Base-by-base conservation (phyloP, 2,113 vertebrate genomes). In the Podarcis raffonei region DNA sequence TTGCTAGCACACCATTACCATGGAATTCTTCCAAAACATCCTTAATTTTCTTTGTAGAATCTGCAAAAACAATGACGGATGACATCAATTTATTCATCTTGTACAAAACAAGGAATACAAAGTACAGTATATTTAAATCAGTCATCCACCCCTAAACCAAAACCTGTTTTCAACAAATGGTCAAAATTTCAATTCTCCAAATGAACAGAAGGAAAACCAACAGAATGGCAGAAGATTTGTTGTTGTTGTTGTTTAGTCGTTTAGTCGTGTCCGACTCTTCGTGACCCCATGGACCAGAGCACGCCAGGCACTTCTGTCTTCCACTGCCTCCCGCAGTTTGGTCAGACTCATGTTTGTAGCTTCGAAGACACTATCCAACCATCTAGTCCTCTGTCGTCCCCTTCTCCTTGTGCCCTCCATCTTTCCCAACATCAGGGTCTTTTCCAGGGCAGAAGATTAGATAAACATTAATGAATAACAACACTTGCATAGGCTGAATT, bases 11-110 rank as follows among this genome's bases (percentile, higher is more conserved):
- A 35, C 98, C 98, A 94, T 97, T 97, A 93, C 98, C 98, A 94
- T 99, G 98, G 96, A 99, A 99, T 96, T 99, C 98, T 97, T 98
- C 98, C 91, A 99, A 96, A 93, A 99, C 98, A 92, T 99, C 98
- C 90, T 98, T 98, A 94, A 99, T 97, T 97, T 98, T 99, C 97
- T 99, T 99, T 84, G 97, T 98, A 16, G 98, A 98, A 97, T 99
- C 98, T 99, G 48, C 93, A 89, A 83, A 94, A 96, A 92, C 74
- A 57, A 77, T 89, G 91, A 94, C 42, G 83, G 32, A 87, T 32
- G 83, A 89, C 81, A 92, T 0, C 77, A 3, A 87, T 89, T 90
- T 81, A 88, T n/a, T 85, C 71, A 92, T 62, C 85, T 20, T n/a
- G 25, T 35, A 74, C 32, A 74, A 74, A 32, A 35, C 32, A 35